Percentiles rank a stretch among this genome's conserved stretches.
Evolutionary conservation across 2,113 vertebrate genomes (phyloP).

Genomic region (Grus americana): DNA sequence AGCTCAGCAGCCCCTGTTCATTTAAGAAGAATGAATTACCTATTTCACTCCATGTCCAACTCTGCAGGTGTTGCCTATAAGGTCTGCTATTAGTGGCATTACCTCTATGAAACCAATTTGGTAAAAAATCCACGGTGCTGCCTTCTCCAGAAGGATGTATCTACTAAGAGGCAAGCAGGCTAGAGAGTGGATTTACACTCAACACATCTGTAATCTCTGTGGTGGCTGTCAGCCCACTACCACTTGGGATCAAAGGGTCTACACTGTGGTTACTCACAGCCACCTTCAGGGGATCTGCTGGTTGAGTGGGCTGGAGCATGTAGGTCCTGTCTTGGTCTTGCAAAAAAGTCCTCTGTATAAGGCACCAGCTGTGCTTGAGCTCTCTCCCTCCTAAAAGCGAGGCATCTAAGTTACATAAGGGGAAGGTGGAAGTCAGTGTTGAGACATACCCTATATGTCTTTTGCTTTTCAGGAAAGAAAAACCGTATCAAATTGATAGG

Average conservation of each 20-base stretch:
- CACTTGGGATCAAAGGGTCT: background rate
- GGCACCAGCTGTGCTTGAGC: background rate
- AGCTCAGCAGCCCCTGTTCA: background rate
- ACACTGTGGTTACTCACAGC: background rate
- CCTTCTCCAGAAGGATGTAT: background rate
- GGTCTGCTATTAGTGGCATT: background rate
- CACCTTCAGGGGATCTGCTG: background rate
- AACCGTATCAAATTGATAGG: background rate
- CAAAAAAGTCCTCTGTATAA: background rate
- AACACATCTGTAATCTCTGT: background rate
- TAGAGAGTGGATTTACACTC: background rate
- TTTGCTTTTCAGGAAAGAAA: background rate
- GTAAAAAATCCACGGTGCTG: background rate
- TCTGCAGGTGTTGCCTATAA: background rate
- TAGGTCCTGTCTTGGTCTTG: background rate
- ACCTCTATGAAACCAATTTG: background rate
- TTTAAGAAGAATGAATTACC: background rate
- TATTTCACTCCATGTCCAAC: background rate
- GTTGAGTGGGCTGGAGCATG: background rate
- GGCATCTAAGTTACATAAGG: rapidly evolving
- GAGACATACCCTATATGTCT: background rate
- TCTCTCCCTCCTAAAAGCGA: background rate
- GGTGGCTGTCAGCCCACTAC: background rate
- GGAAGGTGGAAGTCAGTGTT: background rate
- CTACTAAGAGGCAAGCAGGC: background rate